Evolutionary conservation across 2,888 invertebrate genomes (phyloP).

Genomic region (Sinhomidia bicolor): DNA sequence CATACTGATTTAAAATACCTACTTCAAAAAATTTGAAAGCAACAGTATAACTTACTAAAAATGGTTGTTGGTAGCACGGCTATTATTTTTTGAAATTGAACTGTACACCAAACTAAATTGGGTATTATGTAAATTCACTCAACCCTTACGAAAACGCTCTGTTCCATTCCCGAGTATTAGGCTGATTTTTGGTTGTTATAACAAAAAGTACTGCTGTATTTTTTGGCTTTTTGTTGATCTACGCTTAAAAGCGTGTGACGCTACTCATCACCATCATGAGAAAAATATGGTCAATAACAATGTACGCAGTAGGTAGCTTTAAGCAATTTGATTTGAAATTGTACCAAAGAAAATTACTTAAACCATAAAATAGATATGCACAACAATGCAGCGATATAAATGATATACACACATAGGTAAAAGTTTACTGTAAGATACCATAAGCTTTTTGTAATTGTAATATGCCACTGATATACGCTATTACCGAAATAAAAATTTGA

Average conservation of each 20-base stretch:
- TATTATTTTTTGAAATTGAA: background rate
- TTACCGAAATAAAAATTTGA: slow-evolving; percentile 44
- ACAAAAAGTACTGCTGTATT: background rate
- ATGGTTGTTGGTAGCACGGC: slow-evolving; percentile 14
- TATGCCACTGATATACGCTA: background rate
- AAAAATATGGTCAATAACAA: too few relatives aligned
- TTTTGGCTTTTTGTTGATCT: background rate
- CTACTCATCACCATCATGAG: background rate
- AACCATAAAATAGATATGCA: background rate
- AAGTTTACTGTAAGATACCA: background rate
- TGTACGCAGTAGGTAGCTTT: too few relatives aligned
- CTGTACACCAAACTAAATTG: too few relatives aligned
- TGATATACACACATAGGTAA: background rate
- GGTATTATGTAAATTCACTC: background rate
- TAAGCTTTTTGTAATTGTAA: slow-evolving; percentile 56
- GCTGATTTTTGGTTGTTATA: background rate
- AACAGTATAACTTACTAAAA: background rate
- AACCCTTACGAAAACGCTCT: background rate
- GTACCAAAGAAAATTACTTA: background rate
- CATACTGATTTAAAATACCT: background rate
- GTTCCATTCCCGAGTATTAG: background rate
- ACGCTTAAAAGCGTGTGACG: background rate
- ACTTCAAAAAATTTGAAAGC: background rate
- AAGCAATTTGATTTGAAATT: background rate
- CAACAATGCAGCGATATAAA: background rate